A percentile compares a stretch with the other conserved stretches of the same genome.
phyloP scores from a whole-genome alignment of 1,140 invertebrate genomes.

The Trichomalopsis sarcophagae region DNA sequence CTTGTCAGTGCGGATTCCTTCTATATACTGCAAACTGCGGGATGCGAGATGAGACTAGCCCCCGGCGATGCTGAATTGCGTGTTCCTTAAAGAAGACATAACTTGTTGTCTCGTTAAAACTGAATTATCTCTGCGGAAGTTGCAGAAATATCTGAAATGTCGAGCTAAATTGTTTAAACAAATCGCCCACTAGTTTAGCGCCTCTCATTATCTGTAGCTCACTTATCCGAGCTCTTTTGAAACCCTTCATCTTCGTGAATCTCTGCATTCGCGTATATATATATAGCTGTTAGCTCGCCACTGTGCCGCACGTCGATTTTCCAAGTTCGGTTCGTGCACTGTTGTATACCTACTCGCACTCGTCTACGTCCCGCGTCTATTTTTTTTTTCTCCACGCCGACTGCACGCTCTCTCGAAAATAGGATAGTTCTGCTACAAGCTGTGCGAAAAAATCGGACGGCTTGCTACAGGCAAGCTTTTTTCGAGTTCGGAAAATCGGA shows the following conservation, averaged over 20 bases:
- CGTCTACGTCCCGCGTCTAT: neutral
- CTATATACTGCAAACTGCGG: no score
- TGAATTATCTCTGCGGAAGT: no score
- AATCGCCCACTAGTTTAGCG: neutral
- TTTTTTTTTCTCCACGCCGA: neutral
- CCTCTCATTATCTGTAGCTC: neutral
- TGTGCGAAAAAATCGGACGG: no score
- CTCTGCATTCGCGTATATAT: neutral
- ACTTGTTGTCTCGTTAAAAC: no score
- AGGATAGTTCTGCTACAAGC: neutral
- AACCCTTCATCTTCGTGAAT: neutral
- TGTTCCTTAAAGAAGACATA: no score
- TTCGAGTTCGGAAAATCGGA: no score
- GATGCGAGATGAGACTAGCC: no score
- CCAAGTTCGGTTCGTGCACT: constrained; percentile 1
- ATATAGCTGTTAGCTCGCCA: neutral
- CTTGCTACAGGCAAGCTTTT: no score
- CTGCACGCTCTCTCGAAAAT: neutral
- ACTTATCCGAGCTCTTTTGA: neutral
- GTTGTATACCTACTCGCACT: neutral
- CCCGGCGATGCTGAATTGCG: no score
- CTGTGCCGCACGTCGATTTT: constrained; percentile 42
- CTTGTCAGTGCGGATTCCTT: no score
- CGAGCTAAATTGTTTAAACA: neutral
- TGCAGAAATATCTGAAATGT: no score